Evolutionary conservation across 64 coral and sea anemone genomes (phyloP), one percentile per base, ranked within the genome.

Genomic region (Stichodactyla helianthus): DNA sequence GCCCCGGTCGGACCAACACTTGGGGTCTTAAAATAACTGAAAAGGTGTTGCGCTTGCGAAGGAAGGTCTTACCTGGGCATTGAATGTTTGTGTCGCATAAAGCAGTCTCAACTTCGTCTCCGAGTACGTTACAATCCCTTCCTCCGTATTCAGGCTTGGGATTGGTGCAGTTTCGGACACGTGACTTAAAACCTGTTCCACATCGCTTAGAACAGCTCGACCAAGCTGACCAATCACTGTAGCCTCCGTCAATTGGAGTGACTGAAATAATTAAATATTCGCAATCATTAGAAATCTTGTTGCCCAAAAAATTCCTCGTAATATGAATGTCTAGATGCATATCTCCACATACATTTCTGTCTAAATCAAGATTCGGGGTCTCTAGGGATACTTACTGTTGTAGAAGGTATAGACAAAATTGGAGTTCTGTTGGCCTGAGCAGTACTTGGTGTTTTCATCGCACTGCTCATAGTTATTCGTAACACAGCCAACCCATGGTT

Each of bases 351-450:
- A n/a, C 4, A 6, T 79, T 79, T 28, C 28, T 12, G 17, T 51
- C 16, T 31, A 31, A 51, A 44, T 44, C 35, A 44, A 44, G 35
- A 44, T 44, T 44, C 35, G 35, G 35, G 35, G 35, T 44, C 35
- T 28, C 3, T 50, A 18, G 8, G 2, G 51, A n/a, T 63, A 86
- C 96, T 88, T 88, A 99, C 97, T 89, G 23, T 99, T 99, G 14
- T 93, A 87, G 53, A 99, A 88, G 11, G 89, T 92, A 82, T 99
- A 99, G 15, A 99, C 93, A 88, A 92, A 99, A 88, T 99, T 99
- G 0, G 93, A 92, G 44, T 95, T 92, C 82, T 99, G 93, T 71
- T 99, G 97, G 52, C 97, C 97, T 28, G 94, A 89, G 26, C 97
- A 99, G 51, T 88, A 60, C 53, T 92, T 84, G 3, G 79, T 82